A percentile compares a stretch with the other conserved stretches of the same genome.
Conservation (phyloP, 1,140 invertebrate species). For the Pogonognathellus flavescens region DNA sequence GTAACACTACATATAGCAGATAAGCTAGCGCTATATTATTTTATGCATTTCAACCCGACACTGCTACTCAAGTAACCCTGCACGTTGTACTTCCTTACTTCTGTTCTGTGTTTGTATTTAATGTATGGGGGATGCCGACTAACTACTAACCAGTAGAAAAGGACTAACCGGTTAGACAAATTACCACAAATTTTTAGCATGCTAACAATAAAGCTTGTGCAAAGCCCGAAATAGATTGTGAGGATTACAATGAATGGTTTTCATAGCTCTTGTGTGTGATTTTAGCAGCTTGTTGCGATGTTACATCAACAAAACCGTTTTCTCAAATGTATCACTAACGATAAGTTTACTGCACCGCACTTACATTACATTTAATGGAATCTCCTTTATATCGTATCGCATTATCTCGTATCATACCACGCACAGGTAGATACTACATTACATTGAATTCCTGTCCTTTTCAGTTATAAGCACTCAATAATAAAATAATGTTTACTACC, state of each 20-base stretch:
- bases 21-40: slow-evolving; percentile 41
- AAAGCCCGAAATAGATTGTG: slow-evolving; percentile 37
- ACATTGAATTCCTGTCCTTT: no score
- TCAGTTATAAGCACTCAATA: no score
- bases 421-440: no score
- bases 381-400: not conserved
- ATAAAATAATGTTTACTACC: no score
- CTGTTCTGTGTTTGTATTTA: no score
- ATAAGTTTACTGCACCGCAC: not conserved
- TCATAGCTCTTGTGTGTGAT: slow-evolving; percentile 46
- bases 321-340: slow-evolving; percentile 2
- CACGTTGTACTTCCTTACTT: not conserved
- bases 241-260: slow-evolving; percentile 35
- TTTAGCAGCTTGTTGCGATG: slow-evolving; percentile 46
- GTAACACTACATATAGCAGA: slow-evolving; percentile 44
- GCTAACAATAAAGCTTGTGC: slow-evolving; percentile 48
- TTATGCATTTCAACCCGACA: slow-evolving; percentile 26
- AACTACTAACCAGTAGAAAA: slow-evolving; percentile 19
- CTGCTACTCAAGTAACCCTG: not conserved
- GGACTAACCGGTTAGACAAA: slow-evolving; percentile 39
- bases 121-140: not conserved
- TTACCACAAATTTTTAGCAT: slow-evolving; percentile 43
- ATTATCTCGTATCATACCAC: not conserved
- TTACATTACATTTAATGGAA: slow-evolving; percentile 29
- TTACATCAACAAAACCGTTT: slow-evolving; percentile 28